Base-by-base conservation (phyloP, 2,113 vertebrate genomes). In the Paradisaea rubra region DNA sequence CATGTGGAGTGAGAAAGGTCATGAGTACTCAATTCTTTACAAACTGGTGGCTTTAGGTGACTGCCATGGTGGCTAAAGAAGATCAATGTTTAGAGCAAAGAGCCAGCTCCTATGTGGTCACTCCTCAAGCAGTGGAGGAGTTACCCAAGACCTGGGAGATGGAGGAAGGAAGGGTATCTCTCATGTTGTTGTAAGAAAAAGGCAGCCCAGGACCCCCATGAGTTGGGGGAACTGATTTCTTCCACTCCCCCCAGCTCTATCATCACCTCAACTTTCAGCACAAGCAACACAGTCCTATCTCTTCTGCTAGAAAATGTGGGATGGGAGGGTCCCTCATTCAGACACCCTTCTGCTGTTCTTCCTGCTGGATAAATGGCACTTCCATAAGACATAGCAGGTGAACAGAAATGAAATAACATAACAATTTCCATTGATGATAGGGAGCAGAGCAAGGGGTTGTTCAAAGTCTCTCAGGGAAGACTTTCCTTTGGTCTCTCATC, bases 281-380 rank as follows among this genome's bases (percentile, higher is more conserved):
- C 0, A 1, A 92, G 15, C 0, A 1, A 15, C 31, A 17, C 49
- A 3, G 44, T 15, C 22, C 7, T 37, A 8, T 11, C 4, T 17
- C 28, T 56, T 14, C 44, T 60, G 15, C 23, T 35, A 28, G 56
- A 69, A 91, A 72, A 42, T 1, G 0, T n/a, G n/a, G 11, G 28
- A 5, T 63, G 18, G 8, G 8, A 73, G 4, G 2, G 19, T 59
- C 10, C 6, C 25, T 74, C 45, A 59, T 82, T 79, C 44, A 69
- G 20, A 31, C 17, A 61, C 44, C 7, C 10, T 30, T 77, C n/a
- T n/a, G 39, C 27, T 28, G 23, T 30, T 63, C 45, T 56, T 73
- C 47, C 44, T 60, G 21, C 10, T 45, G 30, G 25, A 81, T 20
- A 80, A 15, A 37, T 25, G 6, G 2, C 14, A 63, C 8, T 56